Conservation (phyloP, 92 coral and sea anemone species). For the Pocillopora meandrina region DNA sequence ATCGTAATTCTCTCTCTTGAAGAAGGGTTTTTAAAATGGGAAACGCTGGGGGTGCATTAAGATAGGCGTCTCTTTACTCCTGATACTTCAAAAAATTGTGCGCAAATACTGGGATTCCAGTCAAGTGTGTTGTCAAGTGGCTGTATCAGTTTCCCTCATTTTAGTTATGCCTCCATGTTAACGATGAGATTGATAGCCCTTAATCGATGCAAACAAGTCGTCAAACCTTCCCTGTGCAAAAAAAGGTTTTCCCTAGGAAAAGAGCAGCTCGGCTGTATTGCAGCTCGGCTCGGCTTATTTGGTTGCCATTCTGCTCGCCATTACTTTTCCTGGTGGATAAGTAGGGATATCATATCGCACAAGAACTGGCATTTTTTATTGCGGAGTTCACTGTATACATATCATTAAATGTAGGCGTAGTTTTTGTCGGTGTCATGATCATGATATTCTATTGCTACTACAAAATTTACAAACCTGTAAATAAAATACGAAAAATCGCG, state of each 20-base stretch:
- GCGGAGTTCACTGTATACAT: slow-evolving; percentile 55
- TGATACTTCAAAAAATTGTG: too few relatives aligned
- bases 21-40: too few relatives aligned
- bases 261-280: slow-evolving; percentile 38
- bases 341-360: slow-evolving; percentile 51
- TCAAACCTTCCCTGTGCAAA: slow-evolving; percentile 34
- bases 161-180: slow-evolving; percentile 55
- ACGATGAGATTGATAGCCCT: slow-evolving; percentile 61
- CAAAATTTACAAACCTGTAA: slow-evolving; percentile 48
- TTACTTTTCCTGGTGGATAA: slow-evolving; percentile 63
- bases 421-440: slow-evolving; percentile 24
- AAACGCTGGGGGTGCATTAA: too few relatives aligned
- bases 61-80: too few relatives aligned
- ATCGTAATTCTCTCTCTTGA: too few relatives aligned
- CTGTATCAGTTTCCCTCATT: slow-evolving; percentile 41
- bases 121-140: slow-evolving; percentile 38
- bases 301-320: slow-evolving; percentile 44
- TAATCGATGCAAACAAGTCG: slow-evolving; percentile 59
- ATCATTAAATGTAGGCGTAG: slow-evolving; percentile 37
- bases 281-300: background rate
- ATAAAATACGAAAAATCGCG: slow-evolving; percentile 13
- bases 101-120: slow-evolving; percentile 33
- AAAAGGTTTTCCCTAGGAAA: slow-evolving; percentile 49
- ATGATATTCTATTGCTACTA: slow-evolving; percentile 41
- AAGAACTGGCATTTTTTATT: slow-evolving; percentile 40